phyloP scores from a whole-genome alignment of 2,888 invertebrate genomes.

The Alitta virens region DNA sequence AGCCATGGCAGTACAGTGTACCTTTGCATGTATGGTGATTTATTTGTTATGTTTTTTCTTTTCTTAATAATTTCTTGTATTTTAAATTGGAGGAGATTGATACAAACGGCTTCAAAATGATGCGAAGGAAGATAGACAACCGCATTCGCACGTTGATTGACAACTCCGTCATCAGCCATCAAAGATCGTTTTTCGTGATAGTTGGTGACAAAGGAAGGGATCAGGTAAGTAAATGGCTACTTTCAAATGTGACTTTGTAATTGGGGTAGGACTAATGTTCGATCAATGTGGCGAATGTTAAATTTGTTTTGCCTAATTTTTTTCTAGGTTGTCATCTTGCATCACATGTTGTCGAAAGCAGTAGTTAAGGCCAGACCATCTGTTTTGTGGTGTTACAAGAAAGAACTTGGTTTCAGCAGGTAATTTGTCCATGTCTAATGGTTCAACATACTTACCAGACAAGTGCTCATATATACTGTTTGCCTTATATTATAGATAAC shows the following conservation, averaged over 20 bases:
- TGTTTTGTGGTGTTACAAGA: slow-evolving; percentile 98
- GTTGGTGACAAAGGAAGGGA: slow-evolving; percentile 95
- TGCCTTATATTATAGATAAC: too few relatives aligned
- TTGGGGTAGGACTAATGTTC: too few relatives aligned
- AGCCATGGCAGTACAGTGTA: too few relatives aligned
- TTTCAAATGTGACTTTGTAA: background rate
- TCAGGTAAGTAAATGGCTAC: slow-evolving; percentile 70
- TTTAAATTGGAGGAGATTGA: too few relatives aligned
- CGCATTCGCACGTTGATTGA: slow-evolving; percentile 92
- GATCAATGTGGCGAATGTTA: too few relatives aligned
- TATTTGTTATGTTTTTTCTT: too few relatives aligned
- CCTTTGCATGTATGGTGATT: too few relatives aligned
- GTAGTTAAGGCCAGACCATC: slow-evolving; percentile 87
- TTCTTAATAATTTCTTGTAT: too few relatives aligned
- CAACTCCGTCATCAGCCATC: slow-evolving; percentile 87
- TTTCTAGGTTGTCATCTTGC: slow-evolving; percentile 84
- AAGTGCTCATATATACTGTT: too few relatives aligned
- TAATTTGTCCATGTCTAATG: too few relatives aligned
- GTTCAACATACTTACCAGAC: too few relatives aligned
- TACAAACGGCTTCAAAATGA: slow-evolving; percentile 31
- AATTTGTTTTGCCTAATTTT: background rate
- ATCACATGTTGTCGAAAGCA: slow-evolving; percentile 96
- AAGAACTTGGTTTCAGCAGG: slow-evolving; percentile 89
- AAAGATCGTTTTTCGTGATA: slow-evolving; percentile 89
- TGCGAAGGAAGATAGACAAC: slow-evolving; percentile 85